Base-by-base conservation (phyloP, 2,888 invertebrate genomes). In the Autographa gamma region DNA sequence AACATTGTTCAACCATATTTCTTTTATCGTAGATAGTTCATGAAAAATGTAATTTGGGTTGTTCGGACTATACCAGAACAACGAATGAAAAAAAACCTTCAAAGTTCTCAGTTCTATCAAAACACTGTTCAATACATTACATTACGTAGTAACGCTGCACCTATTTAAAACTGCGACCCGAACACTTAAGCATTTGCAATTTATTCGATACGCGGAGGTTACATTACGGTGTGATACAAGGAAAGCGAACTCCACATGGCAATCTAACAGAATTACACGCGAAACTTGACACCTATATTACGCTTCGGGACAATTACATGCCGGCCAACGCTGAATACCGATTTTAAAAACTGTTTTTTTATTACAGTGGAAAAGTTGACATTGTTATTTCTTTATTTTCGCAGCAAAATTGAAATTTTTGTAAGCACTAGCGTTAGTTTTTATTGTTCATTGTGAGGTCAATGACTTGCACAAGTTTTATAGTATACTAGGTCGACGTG, bases 281-380 rank as follows among this genome's bases (percentile, higher is more conserved):
- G 48, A 48, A 48, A 48, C 48, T 48, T 48, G 48, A 48, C 48
- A 48, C 48, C 48, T 48, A 16, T 48, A 7, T 48, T 48, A 25
- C 60, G 60, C 60, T 48, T 48, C 25, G 43, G 48, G n/a, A 48
- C 48, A 48, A 48, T 48, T 48, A 48, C 48, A 48, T n/a, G n/a
- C n/a, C n/a, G 48, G 48, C 48, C 48, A 48, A n/a, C 48, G 48
- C 16, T 48, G 48, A n/a, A 48, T 48, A 48, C 48, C 48, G 8
- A 48, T 48, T 48, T 48, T 8, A n/a, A 16, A 48, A 48, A 48
- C 48, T 48, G 6, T 48, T 48, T 43, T n/a, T 48, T 48, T n/a
- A 48, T 48, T 48, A 6, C n/a, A 48, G 48, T 48, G n/a, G 16
- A 48, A 48, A 48, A 48, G 48, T 48, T 48, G 48, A 5, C n/a